Evolutionary conservation across 2,797 vertebrate genomes (phyloP), one percentile per base, ranked within the genome.

Genomic region (Xenops minutus): DNA sequence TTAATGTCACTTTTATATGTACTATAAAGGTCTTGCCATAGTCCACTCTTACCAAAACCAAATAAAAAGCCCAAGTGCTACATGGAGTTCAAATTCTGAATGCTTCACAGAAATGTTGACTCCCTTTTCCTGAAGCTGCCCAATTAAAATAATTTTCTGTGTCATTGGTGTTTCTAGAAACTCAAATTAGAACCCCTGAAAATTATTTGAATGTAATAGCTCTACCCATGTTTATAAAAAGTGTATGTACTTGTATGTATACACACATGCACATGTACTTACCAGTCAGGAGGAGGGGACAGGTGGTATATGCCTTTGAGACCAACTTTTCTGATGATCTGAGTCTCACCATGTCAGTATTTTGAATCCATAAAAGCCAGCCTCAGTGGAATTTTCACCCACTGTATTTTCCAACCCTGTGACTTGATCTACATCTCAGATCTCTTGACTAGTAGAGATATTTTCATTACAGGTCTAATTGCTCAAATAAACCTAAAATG

Each of bases 221-320:
- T 77, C 20, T 34, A 56, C 4, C 3, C 3, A 20, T 17, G 4
- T 72, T 5, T 51, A n/a, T 49, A 64, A 63, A 39, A 49, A 18
- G 2, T 36, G 2, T 13, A 7, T 32, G 20, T 23, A 16, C 8
- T 1, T 48, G 3, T 6, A 32, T 34, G 26, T 14, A 29, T 8
- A 36, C 7, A 37, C 7, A 52, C n/a, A 23, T 29, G n/a, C 8
- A 19, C 0, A 7, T 2, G 3, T 5, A 37, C 9, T 54, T 80
- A 30, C 12, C 10, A 46, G 14, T 44, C 44, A 67, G 46, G 19
- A 56, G 13, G 4, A 74, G 16, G 3, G 2, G 9, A 36, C 19
- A 41, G 36, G 12, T 37, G 30, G 5, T 15, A 44, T 43, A 26
- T 19, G 10, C 17, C 55, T 92, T 87, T 44, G 26, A 62, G 27